phyloP scores from a whole-genome alignment of 2,797 vertebrate genomes.

The Mormyrus proboscirostris region DNA sequence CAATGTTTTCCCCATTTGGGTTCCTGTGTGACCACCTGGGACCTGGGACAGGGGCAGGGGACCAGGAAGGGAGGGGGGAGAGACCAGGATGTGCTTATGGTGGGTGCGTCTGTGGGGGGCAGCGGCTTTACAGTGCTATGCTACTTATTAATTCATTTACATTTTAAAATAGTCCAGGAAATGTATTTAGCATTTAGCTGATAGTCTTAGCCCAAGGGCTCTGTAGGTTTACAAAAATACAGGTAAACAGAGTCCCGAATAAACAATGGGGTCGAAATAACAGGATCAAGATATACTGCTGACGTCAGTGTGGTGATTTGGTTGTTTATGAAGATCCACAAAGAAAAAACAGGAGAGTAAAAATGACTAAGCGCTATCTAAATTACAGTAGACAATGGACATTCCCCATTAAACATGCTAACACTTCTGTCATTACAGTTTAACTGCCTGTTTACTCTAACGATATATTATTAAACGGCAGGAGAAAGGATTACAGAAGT shows the following conservation, averaged over 20 bases:
- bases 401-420: not conserved
- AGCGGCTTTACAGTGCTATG: not conserved
- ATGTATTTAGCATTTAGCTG: not conserved
- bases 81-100: not conserved
- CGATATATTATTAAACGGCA: not conserved
- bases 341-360: not conserved
- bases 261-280: not conserved
- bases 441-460: not conserved
- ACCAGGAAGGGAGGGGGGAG: not conserved
- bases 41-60: not conserved
- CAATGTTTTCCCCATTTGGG: not conserved
- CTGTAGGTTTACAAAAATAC: not conserved
- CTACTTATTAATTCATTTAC: not conserved
- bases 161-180: not conserved
- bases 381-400: not conserved
- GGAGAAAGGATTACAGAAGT: not conserved
- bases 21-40: not conserved
- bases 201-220: not conserved
- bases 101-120: not conserved
- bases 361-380: not conserved
- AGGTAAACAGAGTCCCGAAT: not conserved
- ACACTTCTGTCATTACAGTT: not conserved
- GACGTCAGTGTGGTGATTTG: not conserved
- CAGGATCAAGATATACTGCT: too few species aligned
- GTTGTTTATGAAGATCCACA: not conserved